Evolutionary conservation across 2,797 vertebrate genomes (phyloP).

Genomic region (Kryptolebias ocellatus): DNA sequence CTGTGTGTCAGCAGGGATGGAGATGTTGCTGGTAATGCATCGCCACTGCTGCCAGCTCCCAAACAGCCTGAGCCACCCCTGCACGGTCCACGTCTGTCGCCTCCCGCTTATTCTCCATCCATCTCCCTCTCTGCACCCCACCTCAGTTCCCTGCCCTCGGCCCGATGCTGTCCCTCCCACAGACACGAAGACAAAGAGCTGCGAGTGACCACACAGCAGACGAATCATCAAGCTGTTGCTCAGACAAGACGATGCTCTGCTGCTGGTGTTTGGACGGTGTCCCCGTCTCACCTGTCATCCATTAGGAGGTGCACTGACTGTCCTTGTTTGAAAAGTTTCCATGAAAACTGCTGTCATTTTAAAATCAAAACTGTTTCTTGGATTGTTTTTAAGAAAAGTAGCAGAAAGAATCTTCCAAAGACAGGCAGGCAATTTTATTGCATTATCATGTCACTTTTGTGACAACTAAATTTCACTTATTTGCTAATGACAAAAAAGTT

Average conservation of each 20-base stretch:
- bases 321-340: constrained; percentile 6
- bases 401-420: neutral
- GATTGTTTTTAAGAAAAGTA: constrained; percentile 7
- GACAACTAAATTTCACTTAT: constrained; percentile 10
- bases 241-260: constrained; percentile 4
- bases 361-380: constrained; percentile 6
- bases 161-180: constrained; percentile 34
- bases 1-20: constrained; percentile 65
- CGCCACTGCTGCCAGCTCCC: constrained; percentile 61
- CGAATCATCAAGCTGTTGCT: constrained; percentile 37
- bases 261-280: neutral
- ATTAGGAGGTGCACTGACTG: constrained; percentile 8
- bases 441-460: constrained; percentile 4
- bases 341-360: neutral
- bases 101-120: constrained; percentile 63
- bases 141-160: constrained; percentile 21
- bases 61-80: constrained; percentile 63
- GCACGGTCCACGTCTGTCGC: constrained; percentile 69
- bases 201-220: constrained; percentile 17
- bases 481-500: too few relatives aligned
- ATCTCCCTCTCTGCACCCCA: constrained; percentile 49
- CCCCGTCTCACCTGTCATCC: neutral
- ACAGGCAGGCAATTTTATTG: constrained; percentile 6
- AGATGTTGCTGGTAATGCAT: constrained; percentile 77
- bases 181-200: constrained; percentile 61